Conservation (phyloP, 1,140 invertebrate genomes). For the Choristoneura fumiferana region DNA sequence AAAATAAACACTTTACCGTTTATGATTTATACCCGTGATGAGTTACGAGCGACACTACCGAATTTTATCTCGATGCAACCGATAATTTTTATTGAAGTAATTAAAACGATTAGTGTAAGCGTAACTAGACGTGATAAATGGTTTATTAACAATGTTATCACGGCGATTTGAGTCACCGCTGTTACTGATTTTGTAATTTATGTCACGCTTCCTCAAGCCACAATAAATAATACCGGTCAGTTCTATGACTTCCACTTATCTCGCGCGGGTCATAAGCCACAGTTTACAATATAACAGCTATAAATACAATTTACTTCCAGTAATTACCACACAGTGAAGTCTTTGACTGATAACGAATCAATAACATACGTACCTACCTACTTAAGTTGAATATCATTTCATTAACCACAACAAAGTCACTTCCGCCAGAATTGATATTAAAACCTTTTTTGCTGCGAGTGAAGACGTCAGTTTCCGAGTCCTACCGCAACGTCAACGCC, state of each 20-base stretch:
- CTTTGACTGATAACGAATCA: conserved; percentile 67
- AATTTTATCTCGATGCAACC: conserved; percentile 66
- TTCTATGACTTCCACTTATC: conserved; percentile 69
- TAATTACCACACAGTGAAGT: conserved; percentile 66
- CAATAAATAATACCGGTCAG: conserved; percentile 65
- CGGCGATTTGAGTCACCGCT: conserved; percentile 12
- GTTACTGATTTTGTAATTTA: conserved; percentile 45
- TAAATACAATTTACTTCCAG: conserved; percentile 74
- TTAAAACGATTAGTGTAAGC: conserved; percentile 69
- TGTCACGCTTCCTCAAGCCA: conserved; percentile 37
- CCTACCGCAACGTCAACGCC: conserved; percentile 66
- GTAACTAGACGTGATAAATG: conserved; percentile 23
- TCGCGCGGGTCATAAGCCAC: conserved; percentile 31
- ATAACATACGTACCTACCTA: conserved; percentile 36
- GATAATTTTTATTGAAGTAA: conserved; percentile 75
- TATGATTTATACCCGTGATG: conserved; percentile 61
- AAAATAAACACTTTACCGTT: conserved; percentile 76
- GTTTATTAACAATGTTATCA: conserved; percentile 13
- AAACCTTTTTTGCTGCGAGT: conserved; percentile 34
- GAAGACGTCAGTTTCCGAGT: conserved; percentile 45
- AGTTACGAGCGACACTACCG: conserved; percentile 54
- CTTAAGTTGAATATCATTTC: conserved; percentile 56
- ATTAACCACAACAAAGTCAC: conserved; percentile 47
- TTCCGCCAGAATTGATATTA: conserved; percentile 40
- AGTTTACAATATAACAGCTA: conserved; percentile 52